phyloP scores from a whole-genome alignment of 2,113 vertebrate species.

The Lichenostomus cassidix region DNA sequence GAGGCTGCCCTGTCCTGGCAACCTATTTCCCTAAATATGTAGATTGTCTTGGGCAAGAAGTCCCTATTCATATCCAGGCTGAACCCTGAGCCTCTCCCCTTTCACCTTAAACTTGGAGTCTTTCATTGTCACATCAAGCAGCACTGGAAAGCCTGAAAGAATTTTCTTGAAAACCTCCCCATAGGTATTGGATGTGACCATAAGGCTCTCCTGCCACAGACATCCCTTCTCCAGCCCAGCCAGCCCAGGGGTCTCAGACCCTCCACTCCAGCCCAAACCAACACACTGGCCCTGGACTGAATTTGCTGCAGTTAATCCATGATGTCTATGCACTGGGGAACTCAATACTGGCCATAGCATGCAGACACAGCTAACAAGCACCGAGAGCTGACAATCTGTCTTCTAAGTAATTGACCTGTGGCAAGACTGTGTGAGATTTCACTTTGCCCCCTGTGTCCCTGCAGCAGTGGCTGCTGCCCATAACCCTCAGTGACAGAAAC shows the following conservation, averaged over 20 bases:
- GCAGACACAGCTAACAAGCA: not conserved
- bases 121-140: not conserved
- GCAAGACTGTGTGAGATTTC: not conserved
- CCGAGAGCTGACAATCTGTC: not conserved
- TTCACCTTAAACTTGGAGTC: not conserved
- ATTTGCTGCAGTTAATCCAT: not conserved
- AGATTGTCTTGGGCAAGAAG: not conserved
- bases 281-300: accelerated
- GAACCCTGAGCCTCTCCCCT: not conserved
- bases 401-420: not conserved
- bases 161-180: not conserved
- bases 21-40: not conserved
- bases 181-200: not conserved
- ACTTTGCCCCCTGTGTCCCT: not conserved
- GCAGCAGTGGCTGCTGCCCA: not conserved
- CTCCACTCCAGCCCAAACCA: not conserved
- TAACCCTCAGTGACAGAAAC: not conserved
- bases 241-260: not conserved
- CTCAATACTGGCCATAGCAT: not conserved
- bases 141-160: not conserved
- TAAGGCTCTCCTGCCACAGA: not conserved
- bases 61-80: not conserved
- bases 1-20: not conserved
- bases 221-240: not conserved
- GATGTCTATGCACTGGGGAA: not conserved